Base-by-base conservation (phyloP, 2,797 vertebrate genomes). In the Synanceia verrucosa region DNA sequence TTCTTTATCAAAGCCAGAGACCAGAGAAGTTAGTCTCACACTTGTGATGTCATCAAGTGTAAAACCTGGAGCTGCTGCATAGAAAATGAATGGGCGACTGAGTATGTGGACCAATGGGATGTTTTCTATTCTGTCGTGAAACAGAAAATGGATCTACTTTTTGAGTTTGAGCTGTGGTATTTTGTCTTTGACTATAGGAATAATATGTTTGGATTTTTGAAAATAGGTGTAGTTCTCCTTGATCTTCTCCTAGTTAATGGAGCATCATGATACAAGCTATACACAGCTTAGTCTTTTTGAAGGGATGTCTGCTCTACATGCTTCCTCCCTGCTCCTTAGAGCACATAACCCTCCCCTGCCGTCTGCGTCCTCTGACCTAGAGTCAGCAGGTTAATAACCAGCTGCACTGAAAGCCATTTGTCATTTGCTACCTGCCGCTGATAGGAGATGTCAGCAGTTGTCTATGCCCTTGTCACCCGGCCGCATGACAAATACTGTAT, bases 351-450 rank as follows among this genome's bases (percentile, higher is more conserved):
- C 80, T 81, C 75, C 68, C 82, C 72, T 34, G 70, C 51, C 4
- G 18, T 63, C 82, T 56, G 2, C 67, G 73, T 79, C 87, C 78
- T 76, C 82, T 89, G 88, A 89, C 91, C 88, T 79, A 47, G 65
- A 86, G 88, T 90, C 87, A 86, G 83, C 47, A 36, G 88, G 89
- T 90, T 93, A 93, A 91, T 91, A 91, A 91, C 89, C 82, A 81
- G 64, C 84, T 71, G 70, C 77, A 78, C 72, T 51, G 16, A 80
- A 80, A 83, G 73, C 78, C 87, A 89, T 93, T 91, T 87, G 82
- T 93, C 88, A 91, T 91, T 81, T 79, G 79, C 83, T 81, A 84
- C 88, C 84, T 85, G 86, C 79, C 60, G 63, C 84, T 87, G 91
- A 90, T 87, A 81, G 83, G 71, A 74, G 83, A 88, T 87, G 89